phyloP scores from a whole-genome alignment of 2,888 invertebrate species.

The Trachelus iudaicus region DNA sequence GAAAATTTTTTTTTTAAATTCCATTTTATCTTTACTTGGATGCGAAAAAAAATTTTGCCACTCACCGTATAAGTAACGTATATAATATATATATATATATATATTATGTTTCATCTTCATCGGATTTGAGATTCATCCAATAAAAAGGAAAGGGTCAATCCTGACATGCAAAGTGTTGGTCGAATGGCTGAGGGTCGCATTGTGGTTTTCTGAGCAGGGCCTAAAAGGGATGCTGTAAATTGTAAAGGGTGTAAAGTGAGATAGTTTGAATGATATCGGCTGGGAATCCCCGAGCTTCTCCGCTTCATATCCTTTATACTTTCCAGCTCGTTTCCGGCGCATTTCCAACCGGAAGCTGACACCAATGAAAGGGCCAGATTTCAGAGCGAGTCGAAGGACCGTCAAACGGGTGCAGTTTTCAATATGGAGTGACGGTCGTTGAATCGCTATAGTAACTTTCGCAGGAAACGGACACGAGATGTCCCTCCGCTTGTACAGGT shows the following conservation, averaged over 20 bases:
- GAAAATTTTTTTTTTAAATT: background rate
- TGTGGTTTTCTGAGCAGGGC: background rate
- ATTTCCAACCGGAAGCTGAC: background rate
- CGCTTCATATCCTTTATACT: background rate
- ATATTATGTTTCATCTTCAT: background rate
- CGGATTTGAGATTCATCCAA: background rate
- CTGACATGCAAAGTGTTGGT: background rate
- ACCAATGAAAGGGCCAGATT: conserved; percentile 35
- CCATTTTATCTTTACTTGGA: too few relatives aligned
- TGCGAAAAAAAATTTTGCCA: too few relatives aligned
- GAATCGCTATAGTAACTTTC: background rate
- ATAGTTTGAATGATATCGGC: background rate
- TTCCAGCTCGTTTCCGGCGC: background rate
- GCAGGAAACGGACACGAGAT: background rate
- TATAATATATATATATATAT: background rate
- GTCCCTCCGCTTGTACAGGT: background rate
- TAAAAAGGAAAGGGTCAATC: background rate
- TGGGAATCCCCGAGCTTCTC: background rate
- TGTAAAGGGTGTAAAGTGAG: background rate
- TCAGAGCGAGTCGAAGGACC: conserved; percentile 32
- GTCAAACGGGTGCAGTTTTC: conserved; percentile 47
- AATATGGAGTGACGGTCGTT: conserved; percentile 21
- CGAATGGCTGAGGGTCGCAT: background rate
- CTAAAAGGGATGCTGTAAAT: background rate
- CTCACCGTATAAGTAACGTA: background rate